phyloP scores from a whole-genome alignment of 2,797 vertebrate species.

The Enteromius argenteus region DNA sequence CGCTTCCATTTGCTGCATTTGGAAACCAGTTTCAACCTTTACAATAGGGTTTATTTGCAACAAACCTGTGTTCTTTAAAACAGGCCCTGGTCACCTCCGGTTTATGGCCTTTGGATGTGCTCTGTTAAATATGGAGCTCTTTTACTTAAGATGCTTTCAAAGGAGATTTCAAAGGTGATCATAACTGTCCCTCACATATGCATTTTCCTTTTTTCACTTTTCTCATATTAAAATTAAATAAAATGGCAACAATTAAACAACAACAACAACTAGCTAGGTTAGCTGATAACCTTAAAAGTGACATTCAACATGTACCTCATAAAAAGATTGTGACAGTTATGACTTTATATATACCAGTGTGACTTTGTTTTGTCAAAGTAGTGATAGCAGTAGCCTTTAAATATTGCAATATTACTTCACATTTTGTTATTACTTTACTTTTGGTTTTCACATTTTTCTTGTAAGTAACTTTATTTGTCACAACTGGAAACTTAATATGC shows the following conservation, averaged over 20 bases:
- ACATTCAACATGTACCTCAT: background rate
- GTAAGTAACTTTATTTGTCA: too few relatives aligned
- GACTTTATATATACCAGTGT: background rate
- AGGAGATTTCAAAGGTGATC: background rate
- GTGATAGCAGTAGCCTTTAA: background rate
- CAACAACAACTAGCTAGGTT: background rate
- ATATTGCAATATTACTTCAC: background rate
- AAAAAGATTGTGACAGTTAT: background rate
- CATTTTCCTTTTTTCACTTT: background rate
- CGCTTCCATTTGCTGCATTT: constrained; percentile 20
- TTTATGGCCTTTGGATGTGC: background rate
- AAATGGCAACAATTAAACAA: background rate
- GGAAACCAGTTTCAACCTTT: background rate
- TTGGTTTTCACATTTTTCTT: background rate
- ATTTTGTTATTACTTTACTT: background rate
- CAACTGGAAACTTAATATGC: background rate
- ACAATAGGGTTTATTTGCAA: background rate
- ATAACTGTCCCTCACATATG: background rate
- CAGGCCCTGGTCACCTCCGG: background rate
- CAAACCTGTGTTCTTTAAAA: background rate
- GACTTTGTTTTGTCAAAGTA: background rate
- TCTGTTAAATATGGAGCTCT: background rate
- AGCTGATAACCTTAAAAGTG: background rate
- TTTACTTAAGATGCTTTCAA: background rate
- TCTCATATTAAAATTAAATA: background rate